Percentiles rank a stretch among this genome's conserved stretches.
Conservation (phyloP, 2,888 invertebrate species). For the Tachina grossa region DNA sequence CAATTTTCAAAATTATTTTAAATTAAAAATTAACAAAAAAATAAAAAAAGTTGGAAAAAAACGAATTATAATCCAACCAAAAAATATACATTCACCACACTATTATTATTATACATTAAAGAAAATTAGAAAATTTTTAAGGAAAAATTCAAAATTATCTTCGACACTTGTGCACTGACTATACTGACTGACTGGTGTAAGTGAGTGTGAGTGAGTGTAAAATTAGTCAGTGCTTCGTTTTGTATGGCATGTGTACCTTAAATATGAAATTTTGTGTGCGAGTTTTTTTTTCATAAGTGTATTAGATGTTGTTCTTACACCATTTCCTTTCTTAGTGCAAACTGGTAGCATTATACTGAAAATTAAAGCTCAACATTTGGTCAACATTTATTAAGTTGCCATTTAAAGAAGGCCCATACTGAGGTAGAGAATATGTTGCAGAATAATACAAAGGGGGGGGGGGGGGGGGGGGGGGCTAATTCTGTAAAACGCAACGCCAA, state of each 20-base stretch:
- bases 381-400: too few relatives aligned
- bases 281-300: conserved; percentile 44
- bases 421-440: too few relatives aligned
- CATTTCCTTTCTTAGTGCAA: conserved; percentile 12
- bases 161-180: conserved; percentile 35
- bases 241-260: conserved; percentile 56
- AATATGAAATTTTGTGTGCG: conserved; percentile 59
- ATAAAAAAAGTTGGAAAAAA: conserved; percentile 45
- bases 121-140: conserved; percentile 37
- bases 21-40: conserved; percentile 44
- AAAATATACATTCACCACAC: conserved; percentile 51
- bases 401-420: too few relatives aligned
- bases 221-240: conserved; percentile 60
- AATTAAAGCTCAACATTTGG: too few relatives aligned
- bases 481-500: too few relatives aligned
- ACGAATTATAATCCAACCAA: conserved; percentile 52
- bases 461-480: too few relatives aligned
- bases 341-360: too few relatives aligned
- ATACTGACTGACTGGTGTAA: conserved; percentile 26
- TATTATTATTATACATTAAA: conserved; percentile 10
- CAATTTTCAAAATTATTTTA: conserved; percentile 54
- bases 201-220: conserved; percentile 54
- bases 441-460: too few relatives aligned
- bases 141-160: conserved; percentile 52
- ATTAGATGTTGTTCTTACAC: conserved; percentile 42